These are phyloP conservation scores for Baronia brevicornis DNA, from an alignment of 2,888 invertebrate species.

Conservation along the genomic window DNA sequence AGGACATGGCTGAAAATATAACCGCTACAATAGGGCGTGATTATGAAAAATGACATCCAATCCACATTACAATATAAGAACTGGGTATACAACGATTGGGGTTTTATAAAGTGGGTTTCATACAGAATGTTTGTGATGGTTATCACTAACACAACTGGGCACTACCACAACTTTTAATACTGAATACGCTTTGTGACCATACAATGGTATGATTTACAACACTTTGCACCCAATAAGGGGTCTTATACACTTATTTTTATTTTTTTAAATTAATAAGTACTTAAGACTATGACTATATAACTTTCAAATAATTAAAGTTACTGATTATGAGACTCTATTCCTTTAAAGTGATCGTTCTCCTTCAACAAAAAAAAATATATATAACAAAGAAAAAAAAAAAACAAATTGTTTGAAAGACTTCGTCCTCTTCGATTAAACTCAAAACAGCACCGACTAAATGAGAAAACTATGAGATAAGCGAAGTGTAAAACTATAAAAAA, in stretches of 20 bases:
- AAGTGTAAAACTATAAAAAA: conserved; percentile 11
- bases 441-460: too few relatives aligned
- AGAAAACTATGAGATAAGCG: conserved; percentile 13
- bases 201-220: background rate
- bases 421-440: too few relatives aligned
- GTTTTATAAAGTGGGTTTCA: too few relatives aligned
- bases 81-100: too few relatives aligned
- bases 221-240: background rate
- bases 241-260: background rate
- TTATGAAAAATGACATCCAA: too few relatives aligned
- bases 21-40: too few relatives aligned
- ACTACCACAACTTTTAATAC: conserved; percentile 27
- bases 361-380: background rate
- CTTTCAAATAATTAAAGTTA: conserved; percentile 34
- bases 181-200: conserved; percentile 18
- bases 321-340: conserved; percentile 48
- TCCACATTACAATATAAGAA: too few relatives aligned
- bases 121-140: too few relatives aligned
- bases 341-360: conserved; percentile 23
- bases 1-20: too few relatives aligned
- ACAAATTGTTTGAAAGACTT: too few relatives aligned
- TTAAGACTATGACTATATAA: conserved; percentile 45
- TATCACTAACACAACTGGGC: too few relatives aligned
- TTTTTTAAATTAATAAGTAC: conserved; percentile 20
- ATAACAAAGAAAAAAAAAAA: too few relatives aligned